Evolutionary conservation across 2,113 vertebrate species (phyloP).

Genomic region (Urocynchramus pylzowi): DNA sequence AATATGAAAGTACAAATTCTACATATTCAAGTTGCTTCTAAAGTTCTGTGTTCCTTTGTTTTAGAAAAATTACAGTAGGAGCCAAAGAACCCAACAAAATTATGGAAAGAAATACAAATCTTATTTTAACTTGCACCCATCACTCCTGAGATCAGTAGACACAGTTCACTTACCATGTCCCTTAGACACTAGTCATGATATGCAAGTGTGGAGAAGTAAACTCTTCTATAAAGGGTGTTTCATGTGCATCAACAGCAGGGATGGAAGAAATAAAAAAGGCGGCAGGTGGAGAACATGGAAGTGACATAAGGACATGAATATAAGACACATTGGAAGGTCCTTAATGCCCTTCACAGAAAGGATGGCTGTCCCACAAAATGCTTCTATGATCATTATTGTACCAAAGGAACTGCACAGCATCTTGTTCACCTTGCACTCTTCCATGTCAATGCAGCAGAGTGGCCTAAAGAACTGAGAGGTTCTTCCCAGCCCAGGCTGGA

Average conservation of each 20-base stretch:
- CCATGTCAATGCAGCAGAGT: fast-evolving
- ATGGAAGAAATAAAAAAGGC: background rate
- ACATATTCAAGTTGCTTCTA: background rate
- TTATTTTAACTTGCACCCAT: background rate
- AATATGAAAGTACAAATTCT: background rate
- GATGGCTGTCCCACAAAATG: background rate
- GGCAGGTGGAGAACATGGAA: background rate
- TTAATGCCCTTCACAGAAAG: background rate
- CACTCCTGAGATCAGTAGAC: background rate
- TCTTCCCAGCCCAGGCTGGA: background rate
- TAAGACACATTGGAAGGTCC: background rate
- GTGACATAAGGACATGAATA: background rate
- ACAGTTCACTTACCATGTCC: background rate
- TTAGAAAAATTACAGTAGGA: background rate
- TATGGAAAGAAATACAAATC: background rate
- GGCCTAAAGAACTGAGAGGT: background rate
- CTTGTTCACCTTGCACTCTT: background rate
- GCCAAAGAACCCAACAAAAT: background rate
- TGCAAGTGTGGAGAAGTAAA: background rate
- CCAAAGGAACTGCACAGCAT: background rate
- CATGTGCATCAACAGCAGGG: background rate
- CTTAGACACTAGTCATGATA: background rate
- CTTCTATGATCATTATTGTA: background rate
- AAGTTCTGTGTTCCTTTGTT: background rate
- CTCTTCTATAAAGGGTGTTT: background rate